A percentile compares a stretch with the other conserved stretches of the same genome.
These are phyloP conservation scores for Agrypnus murinus DNA, from an alignment of 2,888 invertebrate species.

Conservation along the genomic window DNA sequence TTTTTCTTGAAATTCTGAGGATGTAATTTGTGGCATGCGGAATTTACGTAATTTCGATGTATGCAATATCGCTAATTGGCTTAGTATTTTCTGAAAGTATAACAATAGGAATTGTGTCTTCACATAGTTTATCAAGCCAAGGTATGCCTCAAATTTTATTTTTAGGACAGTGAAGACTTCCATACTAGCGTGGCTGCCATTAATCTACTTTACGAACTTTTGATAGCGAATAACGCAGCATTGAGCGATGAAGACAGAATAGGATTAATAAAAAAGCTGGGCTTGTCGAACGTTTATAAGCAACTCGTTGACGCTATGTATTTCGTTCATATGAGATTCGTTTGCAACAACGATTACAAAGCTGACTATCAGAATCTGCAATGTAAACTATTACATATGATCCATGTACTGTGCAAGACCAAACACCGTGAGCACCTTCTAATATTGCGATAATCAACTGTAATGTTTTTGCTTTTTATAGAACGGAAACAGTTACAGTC, in stretches of 20 bases:
- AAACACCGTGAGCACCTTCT: not conserved
- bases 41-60: no score
- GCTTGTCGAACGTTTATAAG: no score
- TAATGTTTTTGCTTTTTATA: slow-evolving; percentile 11
- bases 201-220: not conserved
- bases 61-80: no score
- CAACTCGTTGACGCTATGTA: not conserved
- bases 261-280: not conserved
- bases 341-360: not conserved
- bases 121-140: no score
- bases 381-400: not conserved
- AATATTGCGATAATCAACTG: not conserved
- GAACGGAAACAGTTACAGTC: not conserved
- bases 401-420: not conserved
- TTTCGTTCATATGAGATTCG: not conserved
- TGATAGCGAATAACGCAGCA: not conserved
- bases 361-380: not conserved
- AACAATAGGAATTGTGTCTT: no score
- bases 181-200: not conserved
- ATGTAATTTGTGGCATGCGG: no score
- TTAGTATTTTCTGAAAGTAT: no score
- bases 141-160: no score
- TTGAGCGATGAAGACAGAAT: not conserved
- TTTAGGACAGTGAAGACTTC: not conserved
- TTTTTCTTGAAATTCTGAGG: no score